Evolutionary conservation across 1,140 invertebrate species (phyloP).

Genomic region (Neuroterus valhalla): DNA sequence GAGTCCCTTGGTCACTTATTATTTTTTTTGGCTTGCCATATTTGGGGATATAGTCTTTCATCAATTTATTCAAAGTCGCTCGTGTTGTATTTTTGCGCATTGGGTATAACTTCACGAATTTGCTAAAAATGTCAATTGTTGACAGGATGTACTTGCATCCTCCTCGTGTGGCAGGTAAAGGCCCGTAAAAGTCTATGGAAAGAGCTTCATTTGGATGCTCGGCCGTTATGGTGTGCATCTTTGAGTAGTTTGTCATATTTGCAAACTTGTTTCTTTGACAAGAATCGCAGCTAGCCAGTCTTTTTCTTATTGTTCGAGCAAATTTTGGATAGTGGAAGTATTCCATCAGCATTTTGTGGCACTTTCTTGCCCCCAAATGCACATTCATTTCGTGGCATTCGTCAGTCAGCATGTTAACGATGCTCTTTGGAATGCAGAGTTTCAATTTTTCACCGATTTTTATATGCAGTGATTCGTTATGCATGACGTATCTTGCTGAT

Average conservation of each 20-base stretch:
- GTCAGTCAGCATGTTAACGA: background rate
- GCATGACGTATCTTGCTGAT: background rate
- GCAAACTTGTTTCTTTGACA: slow-evolving; percentile 45
- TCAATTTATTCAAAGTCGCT: slow-evolving; percentile 39
- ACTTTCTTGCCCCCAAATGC: slow-evolving; percentile 57
- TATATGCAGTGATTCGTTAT: background rate
- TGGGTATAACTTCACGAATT: slow-evolving; percentile 58
- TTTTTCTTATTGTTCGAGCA: slow-evolving; percentile 43
- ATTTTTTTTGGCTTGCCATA: slow-evolving; percentile 43
- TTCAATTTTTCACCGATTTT: background rate
- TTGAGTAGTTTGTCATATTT: slow-evolving; percentile 4
- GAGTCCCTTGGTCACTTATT: slow-evolving; percentile 47
- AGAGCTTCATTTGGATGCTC: slow-evolving; percentile 54
- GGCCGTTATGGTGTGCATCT: slow-evolving; percentile 39
- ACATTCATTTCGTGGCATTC: slow-evolving; percentile 56
- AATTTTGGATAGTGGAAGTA: slow-evolving; percentile 52
- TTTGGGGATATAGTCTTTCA: slow-evolving; percentile 42
- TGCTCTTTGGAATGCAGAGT: background rate
- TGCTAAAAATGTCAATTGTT: slow-evolving; percentile 60
- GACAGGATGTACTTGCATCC: slow-evolving; percentile 56
- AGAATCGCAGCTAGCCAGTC: too few species aligned
- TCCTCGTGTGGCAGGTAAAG: slow-evolving; percentile 47
- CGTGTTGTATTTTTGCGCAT: slow-evolving; percentile 55
- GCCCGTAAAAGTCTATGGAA: slow-evolving; percentile 60
- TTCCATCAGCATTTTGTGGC: slow-evolving; percentile 50